Conservation (phyloP, 2,888 invertebrate species). For the Uloborus plumipes region DNA sequence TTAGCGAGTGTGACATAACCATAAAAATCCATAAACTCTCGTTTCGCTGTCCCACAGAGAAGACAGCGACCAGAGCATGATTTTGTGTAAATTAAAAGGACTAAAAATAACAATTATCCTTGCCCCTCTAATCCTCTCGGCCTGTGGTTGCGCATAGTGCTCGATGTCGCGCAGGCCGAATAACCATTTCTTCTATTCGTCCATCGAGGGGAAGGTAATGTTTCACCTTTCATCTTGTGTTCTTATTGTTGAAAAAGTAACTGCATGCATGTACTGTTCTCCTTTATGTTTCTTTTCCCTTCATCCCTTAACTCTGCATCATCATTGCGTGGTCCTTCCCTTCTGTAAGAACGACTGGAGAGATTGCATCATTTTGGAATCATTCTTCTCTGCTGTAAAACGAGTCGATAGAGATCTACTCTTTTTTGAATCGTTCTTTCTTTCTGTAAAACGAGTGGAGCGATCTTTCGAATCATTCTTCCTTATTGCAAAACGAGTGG, state of each 20-base stretch:
- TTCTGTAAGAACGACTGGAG: too few relatives aligned
- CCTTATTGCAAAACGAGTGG: too few relatives aligned
- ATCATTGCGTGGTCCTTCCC: too few relatives aligned
- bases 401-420: too few relatives aligned
- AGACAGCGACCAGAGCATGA: constrained; percentile 37
- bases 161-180: constrained; percentile 47
- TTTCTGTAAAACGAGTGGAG: too few relatives aligned
- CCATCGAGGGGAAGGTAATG: constrained; percentile 60
- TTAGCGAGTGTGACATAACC: neutral
- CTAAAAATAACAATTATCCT: neutral
- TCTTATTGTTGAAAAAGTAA: constrained; percentile 19
- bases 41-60: constrained; percentile 32
- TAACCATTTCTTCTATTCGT: constrained; percentile 36
- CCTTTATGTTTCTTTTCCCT: constrained; percentile 11
- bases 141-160: constrained; percentile 26
- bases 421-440: too few relatives aligned
- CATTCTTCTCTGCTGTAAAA: too few relatives aligned
- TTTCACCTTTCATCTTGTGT: constrained; percentile 36
- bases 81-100: constrained; percentile 7
- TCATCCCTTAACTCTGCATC: too few relatives aligned
- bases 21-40: constrained; percentile 5
- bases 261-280: constrained; percentile 2
- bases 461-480: too few relatives aligned
- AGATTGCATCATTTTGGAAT: too few relatives aligned
- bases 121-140: constrained; percentile 37